Conservation (phyloP, 2,113 vertebrate genomes). For the Rhynchopsitta pachyrhyncha region DNA sequence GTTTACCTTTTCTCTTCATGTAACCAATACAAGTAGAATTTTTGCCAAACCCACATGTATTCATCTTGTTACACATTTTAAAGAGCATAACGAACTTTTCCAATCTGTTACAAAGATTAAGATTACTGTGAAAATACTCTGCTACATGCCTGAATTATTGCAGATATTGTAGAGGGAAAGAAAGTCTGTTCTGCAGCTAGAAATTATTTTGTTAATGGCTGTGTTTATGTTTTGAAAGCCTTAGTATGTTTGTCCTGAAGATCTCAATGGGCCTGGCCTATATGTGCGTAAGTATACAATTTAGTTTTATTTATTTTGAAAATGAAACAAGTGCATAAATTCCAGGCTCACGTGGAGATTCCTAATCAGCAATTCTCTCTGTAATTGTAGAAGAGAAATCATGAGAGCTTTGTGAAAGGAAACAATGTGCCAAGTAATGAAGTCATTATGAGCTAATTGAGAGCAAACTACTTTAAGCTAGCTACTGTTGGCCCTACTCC, state of each 20-base stretch:
- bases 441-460: constrained; percentile 44
- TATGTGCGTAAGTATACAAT: constrained; percentile 59
- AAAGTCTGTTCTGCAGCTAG: constrained; percentile 27
- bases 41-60: not conserved
- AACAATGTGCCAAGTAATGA: constrained; percentile 42
- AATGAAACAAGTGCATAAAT: constrained; percentile 66
- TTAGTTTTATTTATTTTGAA: constrained; percentile 60
- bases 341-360: constrained; percentile 41
- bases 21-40: not conserved
- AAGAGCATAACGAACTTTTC: not conserved
- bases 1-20: not conserved
- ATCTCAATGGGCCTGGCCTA: constrained; percentile 69
- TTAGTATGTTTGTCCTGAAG: constrained; percentile 29
- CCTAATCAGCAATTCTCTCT: constrained; percentile 51
- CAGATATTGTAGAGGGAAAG: not conserved
- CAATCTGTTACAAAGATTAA: not conserved
- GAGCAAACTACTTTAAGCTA: constrained; percentile 19
- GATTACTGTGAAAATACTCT: constrained; percentile 3
- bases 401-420: constrained; percentile 29
- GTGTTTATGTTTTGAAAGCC: constrained; percentile 52
- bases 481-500: constrained; percentile 8
- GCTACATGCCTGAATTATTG: not conserved
- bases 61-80: not conserved
- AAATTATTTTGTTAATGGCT: constrained; percentile 21
- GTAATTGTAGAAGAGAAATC: constrained; percentile 45